Base-by-base conservation (phyloP, 2,797 vertebrate species). In the Kryptolebias ocellatus region DNA sequence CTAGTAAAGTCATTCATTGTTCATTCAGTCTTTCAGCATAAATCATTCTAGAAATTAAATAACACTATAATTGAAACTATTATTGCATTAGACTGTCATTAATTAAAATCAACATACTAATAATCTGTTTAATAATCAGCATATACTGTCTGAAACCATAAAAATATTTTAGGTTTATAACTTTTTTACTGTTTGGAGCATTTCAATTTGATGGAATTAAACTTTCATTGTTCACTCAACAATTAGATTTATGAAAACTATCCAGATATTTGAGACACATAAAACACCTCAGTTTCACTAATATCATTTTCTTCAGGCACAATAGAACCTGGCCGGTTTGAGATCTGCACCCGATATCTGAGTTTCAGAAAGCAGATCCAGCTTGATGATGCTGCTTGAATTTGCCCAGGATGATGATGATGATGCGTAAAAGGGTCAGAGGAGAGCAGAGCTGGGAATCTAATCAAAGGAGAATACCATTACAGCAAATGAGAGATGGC, bases 391-490 rank as follows among this genome's bases (percentile, higher is more conserved):
- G 76, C 72, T 72, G 60, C 64, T 73, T 79, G 78, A 77, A 67
- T 82, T 76, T 76, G 60, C 31, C 64, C 54, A 73, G 70, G 78
- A 24, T 24, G 20, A 81, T 74, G 76, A 80, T 84, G 76, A 80
- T 84, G 77, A 62, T 85, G 72, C 76, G 68, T 83, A 76, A 86
- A 86, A 87, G 81, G 72, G 74, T 83, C 82, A 80, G 74, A 77
- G 73, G 59, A 78, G 72, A 85, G 61, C 67, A 54, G 71, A 80
- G 82, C 79, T 81, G 79, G 72, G 67, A 89, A 90, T 89, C 88
- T 86, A 87, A 92, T 90, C 86, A 88, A 83, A 86, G 75, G 75
- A 85, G 80, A 85, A 90, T 74, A 86, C 76, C 86, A 90, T 89
- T 86, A 85, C 78, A 87, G 79, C 71, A 86, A 87, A 89, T 85